Evolutionary conservation across 2,888 invertebrate species (phyloP).

Genomic region (Drosophila kambysellisi): DNA sequence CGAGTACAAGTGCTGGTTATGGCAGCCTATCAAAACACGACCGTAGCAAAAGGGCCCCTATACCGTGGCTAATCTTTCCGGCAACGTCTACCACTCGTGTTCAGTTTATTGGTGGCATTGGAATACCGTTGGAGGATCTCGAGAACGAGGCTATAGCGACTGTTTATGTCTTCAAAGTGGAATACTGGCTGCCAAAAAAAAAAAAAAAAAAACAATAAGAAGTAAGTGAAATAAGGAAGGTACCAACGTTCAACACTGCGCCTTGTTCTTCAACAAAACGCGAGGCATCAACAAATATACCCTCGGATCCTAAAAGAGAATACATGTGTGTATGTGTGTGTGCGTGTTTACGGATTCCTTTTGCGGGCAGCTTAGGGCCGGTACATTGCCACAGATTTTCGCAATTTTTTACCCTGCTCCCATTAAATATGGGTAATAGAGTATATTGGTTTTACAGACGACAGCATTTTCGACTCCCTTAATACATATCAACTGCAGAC

Average conservation of each 20-base stretch:
- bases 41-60: slow-evolving; percentile 63
- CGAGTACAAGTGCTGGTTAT: slow-evolving; percentile 8
- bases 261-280: slow-evolving; percentile 53
- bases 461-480: neutral
- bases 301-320: neutral
- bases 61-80: slow-evolving; percentile 80
- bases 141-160: slow-evolving; percentile 82
- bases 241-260: slow-evolving; percentile 18
- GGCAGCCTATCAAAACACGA: slow-evolving; percentile 63
- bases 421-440: neutral
- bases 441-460: neutral
- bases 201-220: slow-evolving; percentile 16
- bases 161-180: slow-evolving; percentile 83
- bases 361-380: slow-evolving; percentile 69
- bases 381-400: slow-evolving; percentile 51
- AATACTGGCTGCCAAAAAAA: slow-evolving; percentile 75
- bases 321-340: neutral
- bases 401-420: neutral
- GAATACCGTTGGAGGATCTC: slow-evolving; percentile 82
- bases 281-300: slow-evolving; percentile 59
- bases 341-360: slow-evolving; percentile 48
- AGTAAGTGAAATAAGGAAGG: slow-evolving; percentile 27
- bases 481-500: neutral
- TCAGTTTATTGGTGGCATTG: slow-evolving; percentile 83
- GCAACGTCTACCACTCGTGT: slow-evolving; percentile 83